Conservation (phyloP, 2,888 invertebrate genomes). For the Rhingia campestris region DNA sequence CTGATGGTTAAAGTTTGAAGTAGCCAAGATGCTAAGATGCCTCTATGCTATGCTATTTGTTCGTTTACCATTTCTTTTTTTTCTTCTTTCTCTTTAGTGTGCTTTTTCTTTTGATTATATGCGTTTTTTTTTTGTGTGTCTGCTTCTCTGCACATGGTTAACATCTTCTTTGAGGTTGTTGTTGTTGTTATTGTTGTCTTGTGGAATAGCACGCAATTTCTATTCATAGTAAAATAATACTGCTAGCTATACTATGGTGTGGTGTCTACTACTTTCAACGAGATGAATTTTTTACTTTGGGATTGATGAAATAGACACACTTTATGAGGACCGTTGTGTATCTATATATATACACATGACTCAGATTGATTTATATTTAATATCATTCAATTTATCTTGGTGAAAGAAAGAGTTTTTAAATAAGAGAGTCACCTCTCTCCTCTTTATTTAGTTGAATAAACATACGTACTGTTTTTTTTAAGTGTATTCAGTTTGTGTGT, state of each 20-base stretch:
- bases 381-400: constrained; percentile 11
- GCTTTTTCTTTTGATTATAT: constrained; percentile 36
- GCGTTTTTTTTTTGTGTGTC: constrained; percentile 33
- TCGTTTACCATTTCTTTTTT: constrained; percentile 61
- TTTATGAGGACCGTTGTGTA: background rate
- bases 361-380: constrained; percentile 39
- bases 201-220: constrained; percentile 55
- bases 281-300: constrained; percentile 23
- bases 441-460: no score
- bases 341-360: background rate
- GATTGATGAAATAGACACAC: constrained; percentile 36
- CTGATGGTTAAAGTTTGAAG: constrained; percentile 62
- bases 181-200: constrained; percentile 72
- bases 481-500: constrained; percentile 1
- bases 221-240: constrained; percentile 51
- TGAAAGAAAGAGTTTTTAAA: constrained; percentile 51
- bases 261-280: constrained; percentile 30
- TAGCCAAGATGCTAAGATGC: constrained; percentile 25
- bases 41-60: constrained; percentile 33
- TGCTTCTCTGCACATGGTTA: constrained; percentile 47
- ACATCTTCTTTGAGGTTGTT: constrained; percentile 50
- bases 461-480: background rate
- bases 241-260: background rate
- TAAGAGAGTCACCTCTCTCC: no score
- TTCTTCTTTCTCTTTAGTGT: constrained; percentile 27